phyloP scores from a whole-genome alignment of 2,113 vertebrate species.

The Heterotis niloticus region DNA sequence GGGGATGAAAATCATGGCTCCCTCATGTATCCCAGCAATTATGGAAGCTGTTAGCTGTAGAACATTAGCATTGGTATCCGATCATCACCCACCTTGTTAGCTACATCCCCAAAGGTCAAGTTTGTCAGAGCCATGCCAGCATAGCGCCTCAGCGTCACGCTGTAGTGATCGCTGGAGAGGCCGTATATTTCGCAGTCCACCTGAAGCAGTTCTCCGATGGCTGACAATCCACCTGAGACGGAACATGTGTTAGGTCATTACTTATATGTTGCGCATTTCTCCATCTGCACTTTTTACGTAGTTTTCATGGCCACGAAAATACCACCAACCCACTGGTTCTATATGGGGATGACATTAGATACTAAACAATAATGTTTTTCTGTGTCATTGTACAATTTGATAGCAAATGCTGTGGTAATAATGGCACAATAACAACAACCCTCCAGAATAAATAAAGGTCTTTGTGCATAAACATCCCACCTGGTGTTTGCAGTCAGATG shows the following conservation, averaged over 20 bases:
- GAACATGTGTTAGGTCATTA: background rate
- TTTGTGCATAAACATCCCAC: too few species aligned
- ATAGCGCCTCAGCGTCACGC: conserved; percentile 87
- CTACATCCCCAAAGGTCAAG: conserved; percentile 95
- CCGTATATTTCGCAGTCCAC: conserved; percentile 98
- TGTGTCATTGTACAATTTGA: too few species aligned
- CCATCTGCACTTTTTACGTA: background rate
- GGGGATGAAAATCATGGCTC: background rate
- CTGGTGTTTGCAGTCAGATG: too few species aligned
- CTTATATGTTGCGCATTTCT: background rate
- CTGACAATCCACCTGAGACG: conserved; percentile 86
- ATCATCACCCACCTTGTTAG: conserved; percentile 80
- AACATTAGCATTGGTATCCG: background rate
- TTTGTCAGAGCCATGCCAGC: conserved; percentile 97
- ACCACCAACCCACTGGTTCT: too few species aligned
- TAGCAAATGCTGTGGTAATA: too few species aligned
- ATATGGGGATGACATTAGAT: too few species aligned
- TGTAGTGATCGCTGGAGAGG: conserved; percentile 91
- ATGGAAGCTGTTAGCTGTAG: background rate
- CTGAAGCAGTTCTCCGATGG: conserved; percentile 93
- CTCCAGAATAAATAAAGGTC: too few species aligned
- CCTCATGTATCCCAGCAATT: background rate
- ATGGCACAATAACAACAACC: too few species aligned
- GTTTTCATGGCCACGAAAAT: too few species aligned
- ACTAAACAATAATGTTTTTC: too few species aligned